These are phyloP conservation scores for Halisarca cf. caerulea DNA, from an alignment of 37 sponge, comb jelly and placozoan genomes.

Conservation along the genomic window DNA sequence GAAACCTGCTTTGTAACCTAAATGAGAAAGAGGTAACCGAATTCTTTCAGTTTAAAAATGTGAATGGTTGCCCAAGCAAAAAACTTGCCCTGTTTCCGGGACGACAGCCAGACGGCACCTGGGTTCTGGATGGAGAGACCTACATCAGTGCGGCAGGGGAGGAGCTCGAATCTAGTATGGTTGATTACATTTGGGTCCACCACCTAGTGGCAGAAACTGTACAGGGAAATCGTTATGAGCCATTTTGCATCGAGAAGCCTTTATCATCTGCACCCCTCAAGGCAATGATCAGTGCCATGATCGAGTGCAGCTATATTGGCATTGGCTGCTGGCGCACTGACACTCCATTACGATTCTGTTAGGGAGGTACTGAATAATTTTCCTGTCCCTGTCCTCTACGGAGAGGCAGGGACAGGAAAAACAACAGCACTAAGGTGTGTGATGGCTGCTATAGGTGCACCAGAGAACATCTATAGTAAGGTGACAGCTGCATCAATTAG, in stretches of 20 bases:
- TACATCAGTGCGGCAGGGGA: conserved; percentile 20
- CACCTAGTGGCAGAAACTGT: conserved; percentile 17
- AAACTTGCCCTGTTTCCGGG: background rate
- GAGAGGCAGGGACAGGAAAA: conserved; percentile 22
- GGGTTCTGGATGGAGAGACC: conserved; percentile 5
- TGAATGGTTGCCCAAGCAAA: background rate
- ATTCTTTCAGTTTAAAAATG: conserved; percentile 31
- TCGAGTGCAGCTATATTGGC: conserved; percentile 17
- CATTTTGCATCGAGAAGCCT: background rate
- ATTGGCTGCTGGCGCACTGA: conserved; percentile 13
- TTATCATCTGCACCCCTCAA: background rate
- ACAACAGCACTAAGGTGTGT: conserved; percentile 28
- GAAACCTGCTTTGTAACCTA: conserved; percentile 27
- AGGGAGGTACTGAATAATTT: conserved; percentile 18
- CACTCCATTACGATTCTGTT: conserved; percentile 18
- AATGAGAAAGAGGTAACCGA: conserved; percentile 38
- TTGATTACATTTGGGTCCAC: conserved; percentile 3
- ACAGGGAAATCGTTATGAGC: background rate
- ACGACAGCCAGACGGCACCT: conserved; percentile 5
- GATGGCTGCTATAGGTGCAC: conserved; percentile 18
- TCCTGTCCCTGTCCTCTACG: conserved; percentile 17
- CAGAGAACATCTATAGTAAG: conserved; percentile 30
- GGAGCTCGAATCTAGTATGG: background rate
- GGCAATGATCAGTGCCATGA: background rate
- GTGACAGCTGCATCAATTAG: conserved; percentile 25